Conservation (phyloP, 1,140 invertebrate genomes). For the Drosophila kikkawai region DNA sequence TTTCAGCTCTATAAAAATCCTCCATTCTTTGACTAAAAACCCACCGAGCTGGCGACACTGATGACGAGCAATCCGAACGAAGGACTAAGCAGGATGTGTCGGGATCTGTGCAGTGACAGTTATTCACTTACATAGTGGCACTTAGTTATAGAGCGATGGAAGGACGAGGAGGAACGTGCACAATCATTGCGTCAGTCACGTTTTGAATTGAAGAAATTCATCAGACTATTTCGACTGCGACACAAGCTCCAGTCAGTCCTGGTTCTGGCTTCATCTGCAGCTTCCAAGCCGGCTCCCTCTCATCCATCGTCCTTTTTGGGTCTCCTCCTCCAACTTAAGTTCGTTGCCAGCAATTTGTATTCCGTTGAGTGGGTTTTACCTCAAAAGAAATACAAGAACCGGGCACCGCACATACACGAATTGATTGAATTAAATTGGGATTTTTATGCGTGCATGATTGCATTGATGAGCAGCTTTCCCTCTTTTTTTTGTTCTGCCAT, state of each 20-base stretch:
- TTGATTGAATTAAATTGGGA: slow-evolving; percentile 81
- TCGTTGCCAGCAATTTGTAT: slow-evolving; percentile 65
- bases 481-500: slow-evolving; percentile 16
- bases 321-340: slow-evolving; percentile 36
- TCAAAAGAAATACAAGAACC: slow-evolving; percentile 30
- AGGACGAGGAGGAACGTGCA: slow-evolving; percentile 61
- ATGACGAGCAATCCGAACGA: slow-evolving; percentile 15
- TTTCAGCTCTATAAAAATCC: not conserved
- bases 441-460: slow-evolving; percentile 78
- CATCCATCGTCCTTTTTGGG: slow-evolving; percentile 7
- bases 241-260: slow-evolving; percentile 28
- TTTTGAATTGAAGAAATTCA: slow-evolving; percentile 82
- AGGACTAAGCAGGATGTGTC: slow-evolving; percentile 34
- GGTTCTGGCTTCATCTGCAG: slow-evolving; percentile 7
- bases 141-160: slow-evolving; percentile 69
- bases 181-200: slow-evolving; percentile 82
- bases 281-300: not conserved
- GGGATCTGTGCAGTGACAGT: slow-evolving; percentile 62
- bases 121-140: slow-evolving; percentile 81
- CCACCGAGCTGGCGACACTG: not conserved
- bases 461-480: slow-evolving; percentile 66
- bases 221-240: slow-evolving; percentile 67
- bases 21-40: not conserved
- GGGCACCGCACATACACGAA: slow-evolving; percentile 37
- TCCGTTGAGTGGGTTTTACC: slow-evolving; percentile 51